Conservation (phyloP, 2,113 vertebrate genomes). For the Alosa alosa region DNA sequence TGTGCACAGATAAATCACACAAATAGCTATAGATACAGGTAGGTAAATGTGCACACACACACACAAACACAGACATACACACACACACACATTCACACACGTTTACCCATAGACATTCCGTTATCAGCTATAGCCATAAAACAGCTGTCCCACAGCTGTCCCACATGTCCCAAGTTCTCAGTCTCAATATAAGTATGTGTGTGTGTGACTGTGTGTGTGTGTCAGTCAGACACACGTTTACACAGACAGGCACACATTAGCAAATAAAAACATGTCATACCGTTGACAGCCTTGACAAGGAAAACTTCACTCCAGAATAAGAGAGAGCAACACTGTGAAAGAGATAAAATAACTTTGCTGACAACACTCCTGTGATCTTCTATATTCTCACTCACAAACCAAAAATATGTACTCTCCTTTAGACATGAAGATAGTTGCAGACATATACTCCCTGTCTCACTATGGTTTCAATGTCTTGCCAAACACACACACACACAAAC, state of each 20-base stretch:
- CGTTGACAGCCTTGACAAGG: not conserved
- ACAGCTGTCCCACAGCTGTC: not conserved
- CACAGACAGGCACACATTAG: too few species aligned
- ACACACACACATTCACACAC: not conserved
- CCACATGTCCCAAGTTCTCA: not conserved
- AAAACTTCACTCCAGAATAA: too few species aligned
- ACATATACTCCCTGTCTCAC: too few species aligned
- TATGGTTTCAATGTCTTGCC: not conserved
- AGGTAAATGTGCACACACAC: too few species aligned
- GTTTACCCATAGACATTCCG: not conserved
- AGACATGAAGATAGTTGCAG: not conserved
- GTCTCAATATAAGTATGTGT: not conserved
- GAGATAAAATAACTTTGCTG: not conserved
- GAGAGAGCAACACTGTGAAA: too few species aligned
- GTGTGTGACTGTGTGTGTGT: not conserved
- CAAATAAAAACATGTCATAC: too few species aligned
- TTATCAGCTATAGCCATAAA: not conserved
- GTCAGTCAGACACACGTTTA: not conserved
- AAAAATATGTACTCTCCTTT: not conserved
- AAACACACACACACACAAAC: slow-evolving; percentile 13
- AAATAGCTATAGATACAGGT: not conserved
- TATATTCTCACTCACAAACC: not conserved
- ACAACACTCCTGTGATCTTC: not conserved
- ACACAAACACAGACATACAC: too few species aligned
- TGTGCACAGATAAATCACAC: not conserved